These are phyloP conservation scores for Rhabdomys pumilio DNA, from an alignment of 2,797 vertebrate species.

Conservation along the genomic window DNA sequence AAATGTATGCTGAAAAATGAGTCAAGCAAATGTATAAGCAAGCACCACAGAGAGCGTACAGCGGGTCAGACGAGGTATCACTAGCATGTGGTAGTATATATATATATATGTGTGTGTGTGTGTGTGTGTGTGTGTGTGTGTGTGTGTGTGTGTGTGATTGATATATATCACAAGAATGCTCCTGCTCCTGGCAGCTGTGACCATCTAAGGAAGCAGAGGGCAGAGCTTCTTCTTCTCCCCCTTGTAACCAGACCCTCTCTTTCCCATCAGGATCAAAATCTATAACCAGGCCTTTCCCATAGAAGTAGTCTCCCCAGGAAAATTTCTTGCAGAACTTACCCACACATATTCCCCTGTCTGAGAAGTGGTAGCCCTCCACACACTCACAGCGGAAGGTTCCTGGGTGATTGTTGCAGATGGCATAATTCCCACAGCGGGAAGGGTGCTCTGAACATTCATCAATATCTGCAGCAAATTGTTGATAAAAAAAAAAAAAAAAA, in stretches of 20 bases:
- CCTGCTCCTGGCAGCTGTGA: not conserved
- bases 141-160: no score
- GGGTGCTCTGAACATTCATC: conserved; percentile 95
- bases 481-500: not conserved
- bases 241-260: not conserved
- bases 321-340: conserved; percentile 89
- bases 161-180: accelerated
- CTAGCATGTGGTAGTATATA: no score
- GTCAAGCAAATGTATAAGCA: not conserved
- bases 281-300: accelerated
- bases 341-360: conserved; percentile 92
- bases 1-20: not conserved
- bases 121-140: no score
- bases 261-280: not conserved
- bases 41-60: not conserved
- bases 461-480: conserved; percentile 89
- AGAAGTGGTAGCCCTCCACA: conserved; percentile 93
- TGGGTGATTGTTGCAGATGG: conserved; percentile 95
- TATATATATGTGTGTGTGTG: no score
- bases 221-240: not conserved
- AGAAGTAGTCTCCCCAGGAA: accelerated
- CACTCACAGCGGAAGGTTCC: conserved; percentile 98
- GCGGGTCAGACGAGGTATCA: accelerated
- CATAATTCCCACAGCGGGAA: conserved; percentile 91
- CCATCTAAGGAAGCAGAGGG: no score